Conservation (phyloP, 1,140 invertebrate genomes). For the Halotydeus destructor region DNA sequence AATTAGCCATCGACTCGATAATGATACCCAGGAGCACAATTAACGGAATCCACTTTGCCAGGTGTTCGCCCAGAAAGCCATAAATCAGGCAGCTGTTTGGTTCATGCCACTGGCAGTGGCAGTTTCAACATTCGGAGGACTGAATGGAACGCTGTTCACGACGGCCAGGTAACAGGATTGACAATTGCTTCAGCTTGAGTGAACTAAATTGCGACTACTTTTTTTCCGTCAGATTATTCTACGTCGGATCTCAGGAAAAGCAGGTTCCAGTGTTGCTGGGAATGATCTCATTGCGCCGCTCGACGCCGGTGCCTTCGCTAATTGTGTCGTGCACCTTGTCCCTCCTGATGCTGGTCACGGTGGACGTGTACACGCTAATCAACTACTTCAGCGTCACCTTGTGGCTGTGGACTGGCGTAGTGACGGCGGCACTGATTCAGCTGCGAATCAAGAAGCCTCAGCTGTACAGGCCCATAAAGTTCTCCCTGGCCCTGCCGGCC, state of each 20-base stretch:
- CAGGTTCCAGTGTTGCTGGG: slow-evolving; percentile 69
- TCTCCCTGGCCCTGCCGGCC: slow-evolving; percentile 48
- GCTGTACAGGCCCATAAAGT: slow-evolving; percentile 63
- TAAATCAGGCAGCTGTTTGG: slow-evolving; percentile 33
- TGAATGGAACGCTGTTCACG: slow-evolving; percentile 63
- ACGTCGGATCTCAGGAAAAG: slow-evolving; percentile 71
- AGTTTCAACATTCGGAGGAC: slow-evolving; percentile 55
- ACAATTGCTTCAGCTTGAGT: not conserved
- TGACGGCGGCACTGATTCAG: slow-evolving; percentile 64
- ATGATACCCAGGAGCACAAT: no score
- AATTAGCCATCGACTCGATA: no score
- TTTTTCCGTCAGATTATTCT: slow-evolving; percentile 50
- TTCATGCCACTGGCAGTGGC: slow-evolving; percentile 64
- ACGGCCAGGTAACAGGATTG: slow-evolving; percentile 5
- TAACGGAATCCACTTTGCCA: no score
- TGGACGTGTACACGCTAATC: slow-evolving; percentile 64
- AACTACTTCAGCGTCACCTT: slow-evolving; percentile 87
- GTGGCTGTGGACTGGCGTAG: slow-evolving; percentile 65
- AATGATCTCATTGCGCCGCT: slow-evolving; percentile 57
- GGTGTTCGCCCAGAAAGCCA: slow-evolving; percentile 34
- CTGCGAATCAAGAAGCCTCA: slow-evolving; percentile 57
- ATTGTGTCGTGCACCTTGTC: slow-evolving; percentile 48
- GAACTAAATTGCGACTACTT: not conserved
- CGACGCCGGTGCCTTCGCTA: slow-evolving; percentile 69
- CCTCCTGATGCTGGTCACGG: slow-evolving; percentile 30